A percentile compares a stretch with the other conserved stretches of the same genome.
Evolutionary conservation across 2,797 vertebrate species (phyloP).

Genomic region (Phrynocephalus guinanensis): DNA sequence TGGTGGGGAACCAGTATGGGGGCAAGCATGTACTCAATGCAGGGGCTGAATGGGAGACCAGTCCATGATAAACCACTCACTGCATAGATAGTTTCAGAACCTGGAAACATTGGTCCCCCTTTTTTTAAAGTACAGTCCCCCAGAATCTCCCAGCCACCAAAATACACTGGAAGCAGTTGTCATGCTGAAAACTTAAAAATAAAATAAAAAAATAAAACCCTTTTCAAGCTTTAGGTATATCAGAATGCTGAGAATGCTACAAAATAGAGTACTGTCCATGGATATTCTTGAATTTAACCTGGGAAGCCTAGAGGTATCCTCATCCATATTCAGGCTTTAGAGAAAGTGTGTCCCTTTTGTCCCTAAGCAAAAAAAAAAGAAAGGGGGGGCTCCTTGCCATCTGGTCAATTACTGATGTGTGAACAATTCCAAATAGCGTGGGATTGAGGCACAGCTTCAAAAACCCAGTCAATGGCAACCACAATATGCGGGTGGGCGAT

Average conservation of each 20-base stretch:
- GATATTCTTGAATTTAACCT: background rate
- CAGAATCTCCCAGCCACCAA: too few species aligned
- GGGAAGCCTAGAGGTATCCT: background rate
- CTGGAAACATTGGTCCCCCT: too few species aligned
- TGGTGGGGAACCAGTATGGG: background rate
- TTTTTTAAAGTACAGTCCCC: too few species aligned
- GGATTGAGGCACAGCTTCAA: slow-evolving; percentile 7
- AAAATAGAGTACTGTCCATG: background rate
- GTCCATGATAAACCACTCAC: background rate
- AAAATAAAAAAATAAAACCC: too few species aligned
- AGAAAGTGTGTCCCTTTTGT: background rate
- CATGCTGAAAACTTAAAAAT: too few species aligned
- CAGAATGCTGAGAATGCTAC: background rate
- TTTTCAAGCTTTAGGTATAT: background rate
- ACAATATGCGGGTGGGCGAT: background rate
- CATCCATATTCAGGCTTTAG: background rate
- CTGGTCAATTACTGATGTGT: background rate
- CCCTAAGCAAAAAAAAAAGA: too few species aligned
- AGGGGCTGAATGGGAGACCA: background rate
- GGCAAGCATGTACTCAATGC: background rate
- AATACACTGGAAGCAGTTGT: too few species aligned
- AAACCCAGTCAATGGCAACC: background rate
- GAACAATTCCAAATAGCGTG: slow-evolving; percentile 31
- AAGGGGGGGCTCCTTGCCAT: background rate
- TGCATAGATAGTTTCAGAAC: too few species aligned